phyloP scores from a whole-genome alignment of 2,113 vertebrate species.

The Phasianus colchicus region DNA sequence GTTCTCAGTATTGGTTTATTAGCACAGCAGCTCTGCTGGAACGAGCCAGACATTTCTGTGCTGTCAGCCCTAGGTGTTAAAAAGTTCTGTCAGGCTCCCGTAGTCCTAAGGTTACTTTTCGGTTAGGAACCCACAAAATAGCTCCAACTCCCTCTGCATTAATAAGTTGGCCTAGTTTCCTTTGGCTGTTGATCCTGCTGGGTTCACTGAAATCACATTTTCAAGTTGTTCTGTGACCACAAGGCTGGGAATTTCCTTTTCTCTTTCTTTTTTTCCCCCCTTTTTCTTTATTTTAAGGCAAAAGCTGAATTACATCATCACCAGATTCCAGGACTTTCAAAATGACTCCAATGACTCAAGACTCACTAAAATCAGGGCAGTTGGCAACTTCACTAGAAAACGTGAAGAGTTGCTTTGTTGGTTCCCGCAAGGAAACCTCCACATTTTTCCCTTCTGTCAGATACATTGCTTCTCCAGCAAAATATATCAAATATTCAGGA shows the following conservation, averaged over 20 bases:
- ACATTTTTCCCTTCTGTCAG: neutral
- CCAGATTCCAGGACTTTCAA: neutral
- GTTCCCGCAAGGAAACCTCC: neutral
- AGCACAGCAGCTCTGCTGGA: neutral
- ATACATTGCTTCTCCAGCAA: neutral
- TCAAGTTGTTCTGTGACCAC: neutral
- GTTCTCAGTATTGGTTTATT: neutral
- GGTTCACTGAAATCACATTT: neutral
- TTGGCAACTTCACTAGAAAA: neutral
- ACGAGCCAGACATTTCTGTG: neutral
- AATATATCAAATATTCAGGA: constrained; percentile 3
- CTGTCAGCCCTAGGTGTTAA: neutral
- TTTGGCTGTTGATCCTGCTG: neutral
- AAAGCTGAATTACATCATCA: neutral
- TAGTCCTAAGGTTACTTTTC: neutral
- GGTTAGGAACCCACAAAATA: neutral
- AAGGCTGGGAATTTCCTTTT: neutral
- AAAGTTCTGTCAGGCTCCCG: neutral
- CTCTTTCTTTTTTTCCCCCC: neutral
- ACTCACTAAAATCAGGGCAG: neutral
- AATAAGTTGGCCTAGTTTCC: neutral
- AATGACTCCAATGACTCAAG: neutral
- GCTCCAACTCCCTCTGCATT: neutral
- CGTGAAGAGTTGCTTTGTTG: neutral
- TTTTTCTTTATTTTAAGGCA: neutral